phyloP scores from a whole-genome alignment of 2,888 invertebrate genomes.

The Drosophila demipolita region DNA sequence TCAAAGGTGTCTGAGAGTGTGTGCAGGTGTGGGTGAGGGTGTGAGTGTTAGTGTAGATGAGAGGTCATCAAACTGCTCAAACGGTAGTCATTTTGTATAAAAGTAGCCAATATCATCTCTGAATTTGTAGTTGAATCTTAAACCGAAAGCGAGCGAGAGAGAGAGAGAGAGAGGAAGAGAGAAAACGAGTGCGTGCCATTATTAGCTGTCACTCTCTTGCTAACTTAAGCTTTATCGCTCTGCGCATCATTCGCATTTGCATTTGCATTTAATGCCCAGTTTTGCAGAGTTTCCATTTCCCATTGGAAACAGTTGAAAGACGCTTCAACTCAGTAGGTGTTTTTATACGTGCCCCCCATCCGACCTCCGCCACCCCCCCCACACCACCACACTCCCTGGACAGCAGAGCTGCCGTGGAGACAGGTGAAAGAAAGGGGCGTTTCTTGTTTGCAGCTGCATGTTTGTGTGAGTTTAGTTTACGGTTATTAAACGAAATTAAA shows the following conservation, averaged over 20 bases:
- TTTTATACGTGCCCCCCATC: constrained; percentile 1
- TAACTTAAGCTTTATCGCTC: not conserved
- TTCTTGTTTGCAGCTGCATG: not conserved
- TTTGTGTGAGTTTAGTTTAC: constrained; percentile 30
- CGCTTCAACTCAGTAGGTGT: constrained; percentile 27
- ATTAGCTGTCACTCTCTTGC: not conserved
- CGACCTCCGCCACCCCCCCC: not conserved
- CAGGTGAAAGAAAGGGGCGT: not conserved
- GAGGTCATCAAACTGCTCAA: constrained; percentile 27
- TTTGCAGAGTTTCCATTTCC: constrained; percentile 3
- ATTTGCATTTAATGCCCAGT: not conserved
- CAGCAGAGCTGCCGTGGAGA: not conserved
- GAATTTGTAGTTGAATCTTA: not conserved
- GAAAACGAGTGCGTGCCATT: not conserved
- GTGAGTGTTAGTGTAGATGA: not conserved
- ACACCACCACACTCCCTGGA: not conserved
- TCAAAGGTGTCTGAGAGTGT: constrained; percentile 7
- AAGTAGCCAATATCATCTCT: not conserved
- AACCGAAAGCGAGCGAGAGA: too few relatives aligned
- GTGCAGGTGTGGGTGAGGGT: not conserved
- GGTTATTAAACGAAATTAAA: constrained; percentile 53
- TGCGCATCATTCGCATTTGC: constrained; percentile 1
- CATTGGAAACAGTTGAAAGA: not conserved
- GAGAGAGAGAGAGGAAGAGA: not conserved
- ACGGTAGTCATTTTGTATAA: not conserved